Evolutionary conservation across 2,888 invertebrate species (phyloP).

Genomic region (Nemurella pictetii): DNA sequence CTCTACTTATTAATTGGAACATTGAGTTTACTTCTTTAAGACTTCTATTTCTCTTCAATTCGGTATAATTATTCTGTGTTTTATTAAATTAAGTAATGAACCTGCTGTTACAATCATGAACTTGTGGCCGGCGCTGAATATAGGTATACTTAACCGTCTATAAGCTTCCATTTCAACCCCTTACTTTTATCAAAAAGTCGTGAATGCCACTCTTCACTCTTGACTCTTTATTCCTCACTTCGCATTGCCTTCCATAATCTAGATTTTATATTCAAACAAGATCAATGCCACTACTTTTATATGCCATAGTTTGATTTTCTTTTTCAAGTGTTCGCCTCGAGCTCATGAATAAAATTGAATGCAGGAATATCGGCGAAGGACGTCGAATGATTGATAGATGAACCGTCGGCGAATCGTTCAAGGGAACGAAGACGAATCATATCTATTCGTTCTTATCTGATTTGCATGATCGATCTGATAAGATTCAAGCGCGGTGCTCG

Average conservation of each 20-base stretch:
- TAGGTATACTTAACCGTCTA: neutral
- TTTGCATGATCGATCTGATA: slow-evolving; percentile 13
- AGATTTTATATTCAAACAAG: neutral
- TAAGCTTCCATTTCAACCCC: neutral
- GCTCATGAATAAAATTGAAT: slow-evolving; percentile 7
- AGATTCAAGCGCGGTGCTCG: neutral
- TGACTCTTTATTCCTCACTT: neutral
- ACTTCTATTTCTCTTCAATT: neutral
- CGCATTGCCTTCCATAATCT: neutral
- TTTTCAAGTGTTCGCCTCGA: neutral
- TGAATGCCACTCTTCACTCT: neutral
- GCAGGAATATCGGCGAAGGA: neutral
- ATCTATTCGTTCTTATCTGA: slow-evolving; percentile 7
- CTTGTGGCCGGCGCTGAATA: neutral
- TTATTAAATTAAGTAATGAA: neutral
- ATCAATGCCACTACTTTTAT: neutral
- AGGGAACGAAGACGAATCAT: neutral
- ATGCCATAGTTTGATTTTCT: slow-evolving; percentile 2
- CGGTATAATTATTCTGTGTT: neutral
- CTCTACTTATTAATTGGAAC: too few relatives aligned
- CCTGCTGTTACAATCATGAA: neutral
- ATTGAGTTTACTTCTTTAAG: neutral
- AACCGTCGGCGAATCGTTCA: neutral
- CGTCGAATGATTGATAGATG: neutral
- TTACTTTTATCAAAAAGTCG: neutral